Conservation (phyloP, 2,888 invertebrate species). For the Diploptera punctata region DNA sequence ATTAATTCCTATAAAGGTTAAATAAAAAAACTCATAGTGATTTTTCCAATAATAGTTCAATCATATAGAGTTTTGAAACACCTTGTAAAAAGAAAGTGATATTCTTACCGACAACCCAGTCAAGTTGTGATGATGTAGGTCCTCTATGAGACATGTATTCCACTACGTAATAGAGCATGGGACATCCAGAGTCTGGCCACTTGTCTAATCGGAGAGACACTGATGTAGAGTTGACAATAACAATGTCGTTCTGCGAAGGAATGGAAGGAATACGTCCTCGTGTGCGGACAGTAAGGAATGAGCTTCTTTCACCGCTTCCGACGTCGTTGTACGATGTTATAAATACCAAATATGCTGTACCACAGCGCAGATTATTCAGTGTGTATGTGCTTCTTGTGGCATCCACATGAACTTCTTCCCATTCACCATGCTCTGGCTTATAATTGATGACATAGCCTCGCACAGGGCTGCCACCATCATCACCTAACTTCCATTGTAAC, state of each 20-base stretch:
- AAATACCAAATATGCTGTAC: slow-evolving; percentile 46
- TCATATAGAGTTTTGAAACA: too few species aligned
- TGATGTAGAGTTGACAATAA: slow-evolving; percentile 48
- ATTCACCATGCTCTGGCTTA: slow-evolving; percentile 49
- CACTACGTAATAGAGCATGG: slow-evolving; percentile 48
- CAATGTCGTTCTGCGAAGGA: slow-evolving; percentile 46
- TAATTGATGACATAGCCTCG: slow-evolving; percentile 49
- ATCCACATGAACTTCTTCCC: slow-evolving; percentile 48
- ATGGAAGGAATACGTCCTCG: slow-evolving; percentile 47
- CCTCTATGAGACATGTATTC: slow-evolving; percentile 47
- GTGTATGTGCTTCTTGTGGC: slow-evolving; percentile 45
- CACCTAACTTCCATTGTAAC: slow-evolving; percentile 51
- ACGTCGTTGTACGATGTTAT: slow-evolving; percentile 47
- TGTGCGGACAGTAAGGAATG: slow-evolving; percentile 47
- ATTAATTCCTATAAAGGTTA: too few species aligned
- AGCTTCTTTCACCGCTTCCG: slow-evolving; percentile 48
- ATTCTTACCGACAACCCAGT: slow-evolving; percentile 43
- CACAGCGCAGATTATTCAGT: slow-evolving; percentile 46
- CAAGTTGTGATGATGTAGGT: slow-evolving; percentile 41
- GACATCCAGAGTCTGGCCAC: slow-evolving; percentile 50
- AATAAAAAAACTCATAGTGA: too few species aligned
- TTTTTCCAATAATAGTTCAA: too few species aligned
- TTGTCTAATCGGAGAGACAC: slow-evolving; percentile 47
- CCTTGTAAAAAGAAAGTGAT: too few species aligned
- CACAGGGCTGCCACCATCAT: slow-evolving; percentile 49